Conservation (phyloP, 2,888 invertebrate genomes). For the Pseudococcus jackbeardsleyi region DNA sequence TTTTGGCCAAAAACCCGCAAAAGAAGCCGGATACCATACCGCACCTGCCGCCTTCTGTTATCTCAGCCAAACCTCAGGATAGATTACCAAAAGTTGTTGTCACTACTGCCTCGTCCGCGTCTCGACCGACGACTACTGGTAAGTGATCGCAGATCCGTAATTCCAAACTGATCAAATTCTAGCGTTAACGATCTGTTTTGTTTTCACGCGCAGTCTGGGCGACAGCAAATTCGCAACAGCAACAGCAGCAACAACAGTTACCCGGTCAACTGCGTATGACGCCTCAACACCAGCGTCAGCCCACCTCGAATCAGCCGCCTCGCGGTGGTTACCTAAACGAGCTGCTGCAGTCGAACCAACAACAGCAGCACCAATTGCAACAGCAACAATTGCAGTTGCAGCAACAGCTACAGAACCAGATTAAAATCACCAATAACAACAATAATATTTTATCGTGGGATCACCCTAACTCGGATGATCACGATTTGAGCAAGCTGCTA, state of each 20-base stretch:
- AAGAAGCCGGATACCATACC: constrained; percentile 75
- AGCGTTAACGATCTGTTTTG: not conserved
- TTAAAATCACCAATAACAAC: constrained; percentile 71
- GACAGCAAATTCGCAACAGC: not conserved
- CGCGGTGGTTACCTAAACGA: constrained; percentile 45
- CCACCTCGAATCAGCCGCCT: not conserved
- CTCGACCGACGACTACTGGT: constrained; percentile 18
- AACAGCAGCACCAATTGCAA: constrained; percentile 67
- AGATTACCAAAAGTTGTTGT: constrained; percentile 72
- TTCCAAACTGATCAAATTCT: too few relatives aligned
- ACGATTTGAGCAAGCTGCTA: constrained; percentile 84
- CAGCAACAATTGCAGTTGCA: constrained; percentile 68
- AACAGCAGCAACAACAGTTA: constrained; percentile 14
- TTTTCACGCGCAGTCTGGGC: not conserved
- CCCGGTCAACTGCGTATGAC: constrained; percentile 33
- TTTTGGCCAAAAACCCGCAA: constrained; percentile 82
- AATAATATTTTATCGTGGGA: constrained; percentile 70
- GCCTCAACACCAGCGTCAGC: constrained; percentile 29
- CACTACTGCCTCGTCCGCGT: constrained; percentile 63
- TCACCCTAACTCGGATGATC: constrained; percentile 72
- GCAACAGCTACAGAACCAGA: constrained; percentile 68
- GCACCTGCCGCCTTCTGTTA: constrained; percentile 76
- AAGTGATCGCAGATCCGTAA: not conserved
- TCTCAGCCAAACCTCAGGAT: constrained; percentile 81
- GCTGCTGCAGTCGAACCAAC: constrained; percentile 69